Conservation (phyloP, 2,888 invertebrate genomes). For the Cerastis leucographa region DNA sequence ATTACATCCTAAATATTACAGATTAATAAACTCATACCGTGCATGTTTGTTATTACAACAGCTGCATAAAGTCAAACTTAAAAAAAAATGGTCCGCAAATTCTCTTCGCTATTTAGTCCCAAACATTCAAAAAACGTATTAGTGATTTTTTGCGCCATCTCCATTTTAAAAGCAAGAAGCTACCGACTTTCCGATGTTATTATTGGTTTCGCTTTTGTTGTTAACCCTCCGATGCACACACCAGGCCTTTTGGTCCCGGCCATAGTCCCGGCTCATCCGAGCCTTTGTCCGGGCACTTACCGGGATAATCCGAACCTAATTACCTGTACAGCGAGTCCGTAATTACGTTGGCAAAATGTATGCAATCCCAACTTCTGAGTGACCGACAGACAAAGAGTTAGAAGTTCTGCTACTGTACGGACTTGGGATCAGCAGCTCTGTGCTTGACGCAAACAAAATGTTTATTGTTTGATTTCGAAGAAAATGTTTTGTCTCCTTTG, state of each 20-base stretch:
- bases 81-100: conserved; percentile 70
- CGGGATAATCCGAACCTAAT: conserved; percentile 86
- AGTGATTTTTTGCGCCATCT: conserved; percentile 78
- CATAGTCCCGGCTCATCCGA: conserved; percentile 78
- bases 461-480: conserved; percentile 55
- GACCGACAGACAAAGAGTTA: conserved; percentile 78
- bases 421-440: conserved; percentile 56
- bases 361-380: conserved; percentile 76
- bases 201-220: conserved; percentile 84
- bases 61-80: conserved; percentile 73
- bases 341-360: conserved; percentile 82
- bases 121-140: conserved; percentile 73
- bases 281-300: conserved; percentile 83
- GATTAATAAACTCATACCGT: conserved; percentile 66
- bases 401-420: conserved; percentile 71
- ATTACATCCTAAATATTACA: conserved; percentile 58
- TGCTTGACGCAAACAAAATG: conserved; percentile 70
- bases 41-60: conserved; percentile 73
- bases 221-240: conserved; percentile 78
- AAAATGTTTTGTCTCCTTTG: conserved; percentile 37
- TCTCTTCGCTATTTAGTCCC: conserved; percentile 66
- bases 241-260: conserved; percentile 79
- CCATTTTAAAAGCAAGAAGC: conserved; percentile 88
- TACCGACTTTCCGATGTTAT: conserved; percentile 89
- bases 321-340: conserved; percentile 87